Evolutionary conservation across 2,113 vertebrate species (phyloP), one percentile per base, ranked within the genome.

Genomic region (Columba livia): DNA sequence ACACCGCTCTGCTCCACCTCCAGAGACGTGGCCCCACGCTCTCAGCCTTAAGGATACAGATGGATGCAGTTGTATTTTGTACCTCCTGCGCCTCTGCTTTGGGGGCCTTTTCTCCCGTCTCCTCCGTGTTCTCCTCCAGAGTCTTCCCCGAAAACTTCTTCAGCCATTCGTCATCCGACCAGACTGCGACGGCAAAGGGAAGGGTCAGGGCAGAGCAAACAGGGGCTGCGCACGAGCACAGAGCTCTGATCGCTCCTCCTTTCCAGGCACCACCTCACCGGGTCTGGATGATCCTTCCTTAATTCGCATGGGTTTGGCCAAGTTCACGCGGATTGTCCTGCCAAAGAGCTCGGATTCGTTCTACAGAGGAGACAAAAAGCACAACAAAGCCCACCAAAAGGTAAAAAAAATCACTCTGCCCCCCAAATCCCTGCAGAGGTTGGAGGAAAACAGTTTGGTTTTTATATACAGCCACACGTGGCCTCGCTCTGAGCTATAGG

Each of bases 71-170:
- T 71, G 38, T 2, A n/a, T 7, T 29, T 89, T 67, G 80, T 36
- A 99, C 99, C 98, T 99, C 99, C 83, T 98, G 98, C 3, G 96
- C 86, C 81, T 98, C 97, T 51, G 97, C 61, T 69, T 96, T 98
- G 78, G 98, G 94, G 13, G 97, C 92, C 54, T 98, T 98, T 10
- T 95, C 81, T 19, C 97, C 98, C 85, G 97, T 98, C 47, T 98
- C 98, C 6, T 96, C 98, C 56, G 99, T 98, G 6, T 98, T 98
- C 92, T 99, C 99, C 86, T 99, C 99, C 53, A 98, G 84, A 3
- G 99, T 99, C 96, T 99, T 99, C 34, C 99, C 99, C 0, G 99
- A 99, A 96, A 99, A 99, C 94, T 98, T 99, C 97, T 99, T 99
- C 94, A 99, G 96, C 99, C 99, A 99, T 75, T 99, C 99, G 4